phyloP scores from a whole-genome alignment of 2,797 vertebrate genomes.

The Chanos chanos region DNA sequence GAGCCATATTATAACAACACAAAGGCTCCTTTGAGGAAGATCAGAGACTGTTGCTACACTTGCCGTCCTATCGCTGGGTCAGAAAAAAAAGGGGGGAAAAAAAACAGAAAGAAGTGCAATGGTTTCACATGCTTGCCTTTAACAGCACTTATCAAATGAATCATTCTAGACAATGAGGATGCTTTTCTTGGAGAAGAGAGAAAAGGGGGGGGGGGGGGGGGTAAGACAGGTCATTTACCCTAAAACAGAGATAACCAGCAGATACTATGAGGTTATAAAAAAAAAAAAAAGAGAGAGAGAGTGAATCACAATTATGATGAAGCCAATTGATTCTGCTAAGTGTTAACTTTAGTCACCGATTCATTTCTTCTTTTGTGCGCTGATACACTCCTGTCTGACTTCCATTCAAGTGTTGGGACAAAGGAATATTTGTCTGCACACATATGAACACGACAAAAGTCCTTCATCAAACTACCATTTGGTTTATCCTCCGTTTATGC shows the following conservation, averaged over 20 bases:
- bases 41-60: constrained; percentile 23
- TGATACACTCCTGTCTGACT: no score
- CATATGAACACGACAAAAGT: no score
- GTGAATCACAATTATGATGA: no score
- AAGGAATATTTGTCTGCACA: no score
- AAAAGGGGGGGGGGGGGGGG: not conserved
- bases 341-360: no score
- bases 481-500: no score
- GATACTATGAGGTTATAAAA: not conserved
- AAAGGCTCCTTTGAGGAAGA: constrained; percentile 36
- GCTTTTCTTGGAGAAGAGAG: constrained; percentile 25
- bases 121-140: constrained; percentile 29
- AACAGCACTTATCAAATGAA: constrained; percentile 45
- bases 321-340: no score
- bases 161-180: constrained; percentile 28
- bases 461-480: no score
- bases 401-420: no score
- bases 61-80: constrained; percentile 24
- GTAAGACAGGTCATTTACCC: not conserved
- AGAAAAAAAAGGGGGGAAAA: constrained; percentile 9
- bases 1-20: constrained; percentile 18
- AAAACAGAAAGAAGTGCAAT: constrained; percentile 6
- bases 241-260: no score
- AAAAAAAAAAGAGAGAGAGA: not conserved
- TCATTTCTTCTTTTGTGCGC: no score